A percentile compares a stretch with the other conserved stretches of the same genome.
Conservation (phyloP, 1,140 invertebrate genomes). For the Littorina saxatilis region DNA sequence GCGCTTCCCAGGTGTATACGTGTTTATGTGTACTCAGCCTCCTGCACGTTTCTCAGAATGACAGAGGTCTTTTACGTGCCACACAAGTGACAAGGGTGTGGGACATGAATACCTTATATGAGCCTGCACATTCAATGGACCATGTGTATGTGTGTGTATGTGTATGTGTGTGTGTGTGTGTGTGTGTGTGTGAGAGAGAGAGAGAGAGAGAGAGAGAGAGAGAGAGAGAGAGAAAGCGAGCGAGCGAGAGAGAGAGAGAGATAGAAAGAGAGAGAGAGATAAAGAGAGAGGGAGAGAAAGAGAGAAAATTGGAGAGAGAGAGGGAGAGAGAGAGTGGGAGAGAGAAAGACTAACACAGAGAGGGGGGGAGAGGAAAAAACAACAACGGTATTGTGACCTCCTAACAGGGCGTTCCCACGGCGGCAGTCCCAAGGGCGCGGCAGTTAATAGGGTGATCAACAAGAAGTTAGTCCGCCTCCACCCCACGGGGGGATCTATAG, state of each 20-base stretch:
- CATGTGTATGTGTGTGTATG: too few species aligned
- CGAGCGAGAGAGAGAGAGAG: neutral
- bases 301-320: neutral
- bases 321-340: neutral
- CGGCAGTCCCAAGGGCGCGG: neutral
- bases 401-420: neutral
- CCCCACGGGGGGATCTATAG: neutral
- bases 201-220: too few species aligned
- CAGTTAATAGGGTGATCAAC: slow-evolving; percentile 22
- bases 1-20: too few species aligned
- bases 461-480: neutral
- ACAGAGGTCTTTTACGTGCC: too few species aligned
- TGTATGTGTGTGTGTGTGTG: too few species aligned
- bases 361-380: neutral
- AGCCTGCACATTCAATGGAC: too few species aligned
- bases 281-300: neutral
- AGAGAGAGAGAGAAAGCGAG: neutral
- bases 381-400: neutral
- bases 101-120: too few species aligned
- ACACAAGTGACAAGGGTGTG: too few species aligned
- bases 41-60: too few species aligned
- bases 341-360: too few species aligned
- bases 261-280: neutral
- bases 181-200: too few species aligned
- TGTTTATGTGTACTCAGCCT: too few species aligned